Percentiles rank a stretch among this genome's conserved stretches.
Evolutionary conservation across 2,797 vertebrate genomes (phyloP).

Genomic region (Morus bassanus): DNA sequence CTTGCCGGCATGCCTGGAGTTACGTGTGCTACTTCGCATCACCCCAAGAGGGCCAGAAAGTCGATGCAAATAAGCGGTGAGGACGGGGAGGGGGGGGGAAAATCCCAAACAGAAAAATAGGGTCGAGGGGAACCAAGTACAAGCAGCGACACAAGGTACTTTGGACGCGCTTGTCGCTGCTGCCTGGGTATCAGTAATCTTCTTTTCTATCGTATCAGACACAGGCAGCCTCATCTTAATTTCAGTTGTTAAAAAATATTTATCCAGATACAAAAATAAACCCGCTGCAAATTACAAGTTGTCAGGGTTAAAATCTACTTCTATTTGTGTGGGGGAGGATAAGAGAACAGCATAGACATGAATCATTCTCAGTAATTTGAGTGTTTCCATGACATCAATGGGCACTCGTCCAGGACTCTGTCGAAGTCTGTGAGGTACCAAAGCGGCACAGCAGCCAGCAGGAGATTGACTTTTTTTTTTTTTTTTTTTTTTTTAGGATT

Average conservation of each 20-base stretch:
- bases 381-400: slow-evolving; percentile 99
- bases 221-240: slow-evolving; percentile 74
- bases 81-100: fast-evolving
- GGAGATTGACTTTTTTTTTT: slow-evolving; percentile 70
- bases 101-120: neutral
- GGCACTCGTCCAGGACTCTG: slow-evolving; percentile 92
- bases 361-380: slow-evolving; percentile 96
- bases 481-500: slow-evolving; percentile 58
- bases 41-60: neutral
- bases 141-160: neutral
- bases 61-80: neutral
- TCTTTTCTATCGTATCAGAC: slow-evolving; percentile 69
- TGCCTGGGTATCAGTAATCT: neutral
- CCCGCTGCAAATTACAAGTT: slow-evolving; percentile 78
- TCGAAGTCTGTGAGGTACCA: slow-evolving; percentile 88
- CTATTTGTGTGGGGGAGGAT: slow-evolving; percentile 83
- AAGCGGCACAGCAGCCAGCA: slow-evolving; percentile 78
- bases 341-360: slow-evolving; percentile 85
- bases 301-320: slow-evolving; percentile 87
- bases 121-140: neutral
- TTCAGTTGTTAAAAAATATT: slow-evolving; percentile 79
- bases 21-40: neutral
- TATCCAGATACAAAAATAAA: slow-evolving; percentile 79
- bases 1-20: neutral
- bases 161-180: neutral